Base-by-base conservation (phyloP, 2,113 vertebrate genomes). In the Numenius arquata region DNA sequence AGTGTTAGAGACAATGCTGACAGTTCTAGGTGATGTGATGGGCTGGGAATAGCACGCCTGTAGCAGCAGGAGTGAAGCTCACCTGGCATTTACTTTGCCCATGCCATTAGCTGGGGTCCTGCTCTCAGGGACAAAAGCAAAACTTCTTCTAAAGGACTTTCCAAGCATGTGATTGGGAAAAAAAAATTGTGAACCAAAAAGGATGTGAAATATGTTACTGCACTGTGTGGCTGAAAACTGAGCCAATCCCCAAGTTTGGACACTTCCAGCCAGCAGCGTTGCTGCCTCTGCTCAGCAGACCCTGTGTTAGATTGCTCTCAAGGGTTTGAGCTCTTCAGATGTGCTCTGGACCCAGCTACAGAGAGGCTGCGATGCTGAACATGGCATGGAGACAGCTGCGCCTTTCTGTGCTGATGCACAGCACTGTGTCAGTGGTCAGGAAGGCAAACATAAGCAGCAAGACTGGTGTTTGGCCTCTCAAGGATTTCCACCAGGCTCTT, bases 1-100 rank as follows among this genome's bases (percentile, higher is more conserved):
- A 53, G 23, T 18, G 5, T 32, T 55, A 43, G 48, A 40, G 21
- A 47, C 65, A n/a, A 55, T 2, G 1, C 21, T 41, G 53, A 27
- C 17, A 22, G 26, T 21, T 67, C 34, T 48, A 9, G 30, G 17
- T 48, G 27, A 38, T 27, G 26, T 30, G 20, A 26, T 55, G 19
- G 17, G 34, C 43, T 73, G 23, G 48, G 52, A 8, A 12, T 17
- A 50, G 19, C 26, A 29, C 0, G 1, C 0, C 1, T 12, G 13
- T 12, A 30, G 26, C 34, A 65, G 15, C 14, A 58, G 41, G 26
- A 77, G 15, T 15, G 11, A 17, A 52, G 9, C 29, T 48, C 30
- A 40, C 15, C 5, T 29, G 20, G 63, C 32, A 16, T 78, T 89
- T 48, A 6, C 52, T 74, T 48, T 50, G 30, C 14, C 41, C 8